Conservation (phyloP, 2,888 invertebrate species). For the Globia sparganii region DNA sequence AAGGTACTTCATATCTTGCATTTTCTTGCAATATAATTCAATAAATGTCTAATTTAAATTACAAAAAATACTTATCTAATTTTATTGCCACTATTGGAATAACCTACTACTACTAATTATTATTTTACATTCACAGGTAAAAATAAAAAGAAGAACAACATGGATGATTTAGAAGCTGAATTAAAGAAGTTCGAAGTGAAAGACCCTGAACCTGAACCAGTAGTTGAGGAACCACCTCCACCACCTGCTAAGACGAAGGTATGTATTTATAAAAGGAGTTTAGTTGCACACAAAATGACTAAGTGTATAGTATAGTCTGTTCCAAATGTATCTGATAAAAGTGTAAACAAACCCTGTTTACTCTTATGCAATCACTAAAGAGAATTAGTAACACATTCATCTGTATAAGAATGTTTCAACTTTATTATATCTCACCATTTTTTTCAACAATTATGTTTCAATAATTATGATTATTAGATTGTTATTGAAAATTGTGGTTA, state of each 20-base stretch:
- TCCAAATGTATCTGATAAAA: neutral
- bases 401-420: neutral
- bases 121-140: slow-evolving; percentile 73
- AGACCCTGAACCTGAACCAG: slow-evolving; percentile 78
- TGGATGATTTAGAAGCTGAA: slow-evolving; percentile 87
- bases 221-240: slow-evolving; percentile 67
- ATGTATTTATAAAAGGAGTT: slow-evolving; percentile 20
- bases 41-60: neutral
- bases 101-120: neutral
- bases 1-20: slow-evolving; percentile 74
- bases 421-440: neutral
- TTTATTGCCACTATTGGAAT: neutral
- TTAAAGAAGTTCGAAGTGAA: slow-evolving; percentile 86
- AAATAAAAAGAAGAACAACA: slow-evolving; percentile 84
- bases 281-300: neutral
- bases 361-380: neutral
- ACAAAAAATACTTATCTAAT: neutral
- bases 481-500: neutral
- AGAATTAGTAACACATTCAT: neutral
- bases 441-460: neutral
- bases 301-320: neutral
- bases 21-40: neutral
- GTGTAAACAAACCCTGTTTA: neutral
- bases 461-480: neutral
- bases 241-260: slow-evolving; percentile 73